phyloP scores from a whole-genome alignment of 2,797 vertebrate species.

The Limnodromus scolopaceus region DNA sequence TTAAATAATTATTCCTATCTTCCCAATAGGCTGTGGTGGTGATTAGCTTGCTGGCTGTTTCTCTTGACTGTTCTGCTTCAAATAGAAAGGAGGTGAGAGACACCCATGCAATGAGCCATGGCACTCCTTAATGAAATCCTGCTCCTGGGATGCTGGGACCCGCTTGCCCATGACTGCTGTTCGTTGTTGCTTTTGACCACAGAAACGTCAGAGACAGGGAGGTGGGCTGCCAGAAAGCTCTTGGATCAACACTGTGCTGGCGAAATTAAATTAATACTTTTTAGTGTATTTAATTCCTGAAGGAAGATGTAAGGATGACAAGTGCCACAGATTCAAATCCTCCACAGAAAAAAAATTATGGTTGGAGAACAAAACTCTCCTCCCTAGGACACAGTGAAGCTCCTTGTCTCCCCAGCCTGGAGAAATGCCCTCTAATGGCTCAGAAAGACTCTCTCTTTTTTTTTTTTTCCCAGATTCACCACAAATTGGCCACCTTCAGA shows the following conservation, averaged over 20 bases:
- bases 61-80: conserved; percentile 28
- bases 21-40: conserved; percentile 27
- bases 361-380: neutral
- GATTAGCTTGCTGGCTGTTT: neutral
- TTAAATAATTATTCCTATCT: conserved; percentile 58
- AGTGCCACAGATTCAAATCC: neutral
- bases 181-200: conserved; percentile 12
- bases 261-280: conserved; percentile 15
- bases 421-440: conserved; percentile 17
- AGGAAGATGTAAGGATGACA: conserved; percentile 26
- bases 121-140: neutral
- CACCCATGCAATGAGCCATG: neutral
- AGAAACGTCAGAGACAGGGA: neutral
- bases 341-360: rapidly evolving
- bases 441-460: neutral
- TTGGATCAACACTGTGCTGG: neutral
- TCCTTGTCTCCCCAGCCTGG: neutral
- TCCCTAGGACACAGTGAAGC: neutral
- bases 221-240: conserved; percentile 15
- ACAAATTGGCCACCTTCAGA: neutral
- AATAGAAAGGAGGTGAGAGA: conserved; percentile 25
- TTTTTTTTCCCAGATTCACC: neutral
- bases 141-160: neutral
- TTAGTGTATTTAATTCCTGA: conserved; percentile 17
- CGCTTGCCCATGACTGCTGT: neutral